Base-by-base conservation (phyloP, 1,140 invertebrate species). In the Bombyx mandarina region DNA sequence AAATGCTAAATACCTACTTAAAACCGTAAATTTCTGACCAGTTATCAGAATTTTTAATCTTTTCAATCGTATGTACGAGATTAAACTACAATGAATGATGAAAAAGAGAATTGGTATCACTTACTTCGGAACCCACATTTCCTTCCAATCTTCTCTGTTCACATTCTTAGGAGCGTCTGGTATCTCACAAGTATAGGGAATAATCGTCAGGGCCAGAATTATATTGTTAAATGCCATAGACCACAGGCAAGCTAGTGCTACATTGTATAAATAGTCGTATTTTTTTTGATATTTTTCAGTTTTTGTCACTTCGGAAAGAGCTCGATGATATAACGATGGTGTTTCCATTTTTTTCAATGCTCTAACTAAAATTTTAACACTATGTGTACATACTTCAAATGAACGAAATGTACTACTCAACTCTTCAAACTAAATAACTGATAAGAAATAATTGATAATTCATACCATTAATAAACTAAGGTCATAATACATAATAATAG, bases 61-160 rank as follows among this genome's bases (percentile, higher is more conserved):
- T 18, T 18, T 18, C 12, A 18, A 18, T 18, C 12, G 12, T 18
- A 18, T 18, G 12, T 18, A 18, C 12, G 12, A 18, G 12, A 18
- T n/a, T n/a, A n/a, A n/a, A n/a, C n/a, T 18, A 18, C 12, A 18
- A 18, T 18, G 12, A 18, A 18, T 18, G 12, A 18, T 18, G 12
- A 12, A 43, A 54, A 12, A 50, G 57, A 50, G 45, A 53, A 22
- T n/a, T 26, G 26, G 43, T 47, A 42, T 22, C 10, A 67, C 75
- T 74, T 73, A 84, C 81, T 35, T 67, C 18, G 79, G 79, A 53
- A 82, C 71, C 61, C 75, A 65, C 58, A 67, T 72, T 18, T 63
- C 54, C 60, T 78, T 82, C 77, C 76, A 81, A n/a, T 42, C 53
- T 52, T 61, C 18, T 56, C 74, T 71, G 64, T 63, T 78, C 3